Base-by-base conservation (phyloP, 2,797 vertebrate genomes). In the Triplophysa yarkandensis region DNA sequence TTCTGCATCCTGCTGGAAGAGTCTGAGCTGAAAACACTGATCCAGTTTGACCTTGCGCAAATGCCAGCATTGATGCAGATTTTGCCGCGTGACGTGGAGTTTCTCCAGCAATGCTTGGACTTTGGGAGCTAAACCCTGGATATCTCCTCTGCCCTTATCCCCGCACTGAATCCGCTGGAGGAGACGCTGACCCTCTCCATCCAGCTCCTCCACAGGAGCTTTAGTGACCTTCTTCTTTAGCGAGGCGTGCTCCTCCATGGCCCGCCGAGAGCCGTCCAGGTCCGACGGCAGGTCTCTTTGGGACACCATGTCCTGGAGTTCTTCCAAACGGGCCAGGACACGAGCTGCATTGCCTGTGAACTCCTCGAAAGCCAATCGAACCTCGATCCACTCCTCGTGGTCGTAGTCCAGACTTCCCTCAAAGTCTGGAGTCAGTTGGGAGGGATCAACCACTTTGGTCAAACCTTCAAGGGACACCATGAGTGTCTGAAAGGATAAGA, bases 391-490 rank as follows among this genome's bases (percentile, higher is more conserved):
- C 70, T 98, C 96, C 58, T 98, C 96, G 14, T 99, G 97, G 91
- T 98, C 96, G 84, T 99, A 99, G 44, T 97, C 95, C 87, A 99
- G 90, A 85, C 95, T 96, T 87, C 97, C 97, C 43, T 98, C 97
- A 28, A 99, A 97, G 89, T 99, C 97, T 0, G 95, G 93, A 5
- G 97, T 98, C 82, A 99, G 91, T 91, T 99, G 97, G 81, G 96
- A 98, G 69, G 95, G 95, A 85, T 99, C 97, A 84, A 99, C 97
- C 77, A 97, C 93, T 93, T 98, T 98, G 90, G 95, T 94, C 88
- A 99, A 95, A 88, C 96, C 97, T 89, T 99, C 97, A 83, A 98
- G 92, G 85, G 97, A 99, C 81, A 99, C 97, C 96, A 99, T 98
- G 84, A 94, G 95, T 83, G 97, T 99, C 97, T 99, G 85, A 27